Evolutionary conservation across 2,797 vertebrate species (phyloP).

Genomic region (Peromyscus nudipes): DNA sequence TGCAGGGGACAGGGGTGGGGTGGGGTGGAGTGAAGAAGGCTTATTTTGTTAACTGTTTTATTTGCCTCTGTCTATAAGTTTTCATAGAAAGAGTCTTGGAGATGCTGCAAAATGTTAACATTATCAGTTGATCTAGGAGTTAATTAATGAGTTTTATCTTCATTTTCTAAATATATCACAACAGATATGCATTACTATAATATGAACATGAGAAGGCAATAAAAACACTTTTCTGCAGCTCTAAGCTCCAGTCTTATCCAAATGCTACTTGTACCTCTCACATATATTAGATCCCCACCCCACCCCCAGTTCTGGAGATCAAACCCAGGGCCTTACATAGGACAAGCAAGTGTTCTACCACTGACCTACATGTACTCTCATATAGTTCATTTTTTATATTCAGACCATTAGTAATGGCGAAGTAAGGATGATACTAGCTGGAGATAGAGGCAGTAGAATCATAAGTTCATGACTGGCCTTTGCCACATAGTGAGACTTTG

Average conservation of each 20-base stretch:
- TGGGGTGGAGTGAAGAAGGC: not conserved
- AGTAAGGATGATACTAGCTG: too few relatives aligned
- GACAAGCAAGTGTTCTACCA: not conserved
- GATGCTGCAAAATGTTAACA: not conserved
- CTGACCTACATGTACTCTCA: not conserved
- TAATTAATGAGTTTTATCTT: conserved; percentile 21
- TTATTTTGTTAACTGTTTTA: conserved; percentile 16
- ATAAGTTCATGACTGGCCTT: not conserved
- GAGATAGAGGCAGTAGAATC: not conserved
- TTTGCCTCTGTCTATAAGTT: not conserved
- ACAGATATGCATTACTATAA: not conserved
- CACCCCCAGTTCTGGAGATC: not conserved
- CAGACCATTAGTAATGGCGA: not conserved
- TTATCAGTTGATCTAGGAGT: not conserved
- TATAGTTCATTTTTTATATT: not conserved
- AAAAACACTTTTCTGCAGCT: not conserved
- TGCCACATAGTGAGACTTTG: not conserved
- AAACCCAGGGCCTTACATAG: not conserved
- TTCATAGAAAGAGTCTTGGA: conserved; percentile 14
- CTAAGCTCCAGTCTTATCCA: not conserved
- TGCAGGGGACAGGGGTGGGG: too few relatives aligned
- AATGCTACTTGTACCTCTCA: not conserved
- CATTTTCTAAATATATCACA: conserved; percentile 15
- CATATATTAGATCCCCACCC: not conserved
- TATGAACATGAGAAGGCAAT: not conserved